Conservation (phyloP, 2,888 invertebrate species). For the Hymenopus coronatus region DNA sequence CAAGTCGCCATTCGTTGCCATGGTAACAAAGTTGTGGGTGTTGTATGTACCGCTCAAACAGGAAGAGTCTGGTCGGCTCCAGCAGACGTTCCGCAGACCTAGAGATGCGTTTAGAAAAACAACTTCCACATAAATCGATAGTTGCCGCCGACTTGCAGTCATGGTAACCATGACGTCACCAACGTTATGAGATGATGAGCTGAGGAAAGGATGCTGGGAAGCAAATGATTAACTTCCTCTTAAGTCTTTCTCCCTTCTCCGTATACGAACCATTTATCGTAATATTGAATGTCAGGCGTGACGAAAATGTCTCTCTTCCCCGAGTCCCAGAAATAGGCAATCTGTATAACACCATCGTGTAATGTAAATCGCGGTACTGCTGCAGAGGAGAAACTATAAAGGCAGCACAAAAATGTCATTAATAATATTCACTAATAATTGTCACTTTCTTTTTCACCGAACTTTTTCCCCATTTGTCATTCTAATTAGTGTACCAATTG, state of each 20-base stretch:
- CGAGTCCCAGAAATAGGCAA: too few relatives aligned
- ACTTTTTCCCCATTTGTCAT: too few relatives aligned
- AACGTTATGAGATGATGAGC: not conserved
- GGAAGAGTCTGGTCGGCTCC: not conserved
- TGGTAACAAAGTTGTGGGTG: conserved; percentile 13
- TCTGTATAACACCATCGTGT: too few relatives aligned
- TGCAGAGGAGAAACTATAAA: too few relatives aligned
- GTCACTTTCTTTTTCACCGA: too few relatives aligned
- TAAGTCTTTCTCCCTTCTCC: not conserved
- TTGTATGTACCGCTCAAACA: not conserved
- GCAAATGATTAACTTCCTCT: not conserved
- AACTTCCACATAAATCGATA: conserved; percentile 12
- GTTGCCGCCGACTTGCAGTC: not conserved
- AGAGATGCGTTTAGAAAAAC: conserved; percentile 11
- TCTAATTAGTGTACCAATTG: too few relatives aligned
- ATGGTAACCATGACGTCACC: conserved; percentile 16
- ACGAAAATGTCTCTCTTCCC: too few relatives aligned
- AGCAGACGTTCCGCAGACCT: not conserved
- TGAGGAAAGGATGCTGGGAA: not conserved
- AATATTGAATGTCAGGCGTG: too few relatives aligned
- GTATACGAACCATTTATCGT: too few relatives aligned
- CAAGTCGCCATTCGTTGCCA: not conserved
- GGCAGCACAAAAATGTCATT: too few relatives aligned
- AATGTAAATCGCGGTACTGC: too few relatives aligned
- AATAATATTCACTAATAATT: too few relatives aligned